Evolutionary conservation across 2,113 vertebrate species (phyloP), one percentile per base, ranked within the genome.

Genomic region (Sorex araneus): DNA sequence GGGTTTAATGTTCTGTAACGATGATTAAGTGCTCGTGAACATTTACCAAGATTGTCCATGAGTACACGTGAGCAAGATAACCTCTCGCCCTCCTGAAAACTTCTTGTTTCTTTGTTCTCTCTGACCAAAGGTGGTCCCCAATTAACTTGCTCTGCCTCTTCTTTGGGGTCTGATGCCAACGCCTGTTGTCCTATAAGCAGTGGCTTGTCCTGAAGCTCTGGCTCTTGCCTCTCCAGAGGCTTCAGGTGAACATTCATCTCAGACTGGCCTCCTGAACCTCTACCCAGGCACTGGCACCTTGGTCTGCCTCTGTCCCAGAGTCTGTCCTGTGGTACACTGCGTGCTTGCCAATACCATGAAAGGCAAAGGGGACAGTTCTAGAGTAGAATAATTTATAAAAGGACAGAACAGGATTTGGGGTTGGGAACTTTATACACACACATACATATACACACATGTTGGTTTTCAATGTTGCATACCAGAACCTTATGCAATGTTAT

Each of bases 221-320:
- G 23, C 73, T 75, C 40, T 82, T 36, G 8, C 34, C 1, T 21
- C n/a, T 73, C 50, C 89, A 86, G 54, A 70, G 70, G 79, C 57
- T 86, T 80, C 54, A 64, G 80, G 63, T 36, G 79, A 90, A 84
- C 23, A n/a, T 88, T 90, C 27, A 63, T 32, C 9, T 77, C 60
- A 74, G 50, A 80, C 30, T 89, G 87, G 90, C 54, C 27, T 67
- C 40, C 80, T 64, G 28, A 80, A 47, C 45, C 30, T 63, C 27
- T 21, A 15, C 87, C 45, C 34, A 28, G 50, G 30, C 15, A 2
- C 40, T 91, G 40, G 40, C 12, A 1, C 27, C 19, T 76, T 67
- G 77, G 50, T 43, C 43, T 73, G 3, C 43, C 73, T 60, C 40
- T 32, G 34, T 77, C n/a, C 45, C 16, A 54, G 45, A 18, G 8